Evolutionary conservation across 2,888 invertebrate species (phyloP), one percentile per base, ranked within the genome.

Genomic region (Cephus nigrinus): DNA sequence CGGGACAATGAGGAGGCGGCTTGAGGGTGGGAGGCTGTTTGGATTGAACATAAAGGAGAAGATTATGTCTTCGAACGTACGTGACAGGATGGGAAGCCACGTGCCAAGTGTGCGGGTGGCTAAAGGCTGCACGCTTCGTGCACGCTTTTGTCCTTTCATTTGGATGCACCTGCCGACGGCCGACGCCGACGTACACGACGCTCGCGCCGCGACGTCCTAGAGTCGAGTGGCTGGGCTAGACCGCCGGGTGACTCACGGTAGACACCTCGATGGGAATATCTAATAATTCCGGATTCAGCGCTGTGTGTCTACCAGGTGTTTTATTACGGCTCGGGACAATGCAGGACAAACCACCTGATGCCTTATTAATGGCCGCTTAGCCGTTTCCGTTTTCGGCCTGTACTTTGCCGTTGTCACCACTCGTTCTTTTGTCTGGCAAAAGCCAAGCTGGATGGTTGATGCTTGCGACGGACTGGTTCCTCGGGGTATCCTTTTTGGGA

Each of bases 51-150:
- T 55, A 55, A 79, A 80, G 69, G 79, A 77, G 81, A 83, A 78
- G 84, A 84, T 77, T 82, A 85, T 84, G 85, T 85, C 80, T 78
- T 78, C 75, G 78, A 80, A 75, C 33, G 76, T 86, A 87, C 88
- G 86, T 87, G 87, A 88, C 88, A 84, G 86, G 84, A 87, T 84
- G 86, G 82, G 68, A 75, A 69, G 86, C 86, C 88, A 86, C 87
- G 88, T 86, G 86, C 87, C 86, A 79, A 78, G 76, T 80, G 80
- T 76, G 78, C 79, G 81, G 81, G 79, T 81, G 82, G 80, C 69
- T 80, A 76, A 55, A 35, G 40, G 69, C 23, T 68, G 32, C 79
- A 78, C 80, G 79, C 82, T 77, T 71, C 55, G 71, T 33, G 31
- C 31, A 33, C 31, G 71, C 71, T 36, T 74, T 77, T 73, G 68